phyloP scores from a whole-genome alignment of 2,113 vertebrate genomes.

The Atherinomorus stipes region DNA sequence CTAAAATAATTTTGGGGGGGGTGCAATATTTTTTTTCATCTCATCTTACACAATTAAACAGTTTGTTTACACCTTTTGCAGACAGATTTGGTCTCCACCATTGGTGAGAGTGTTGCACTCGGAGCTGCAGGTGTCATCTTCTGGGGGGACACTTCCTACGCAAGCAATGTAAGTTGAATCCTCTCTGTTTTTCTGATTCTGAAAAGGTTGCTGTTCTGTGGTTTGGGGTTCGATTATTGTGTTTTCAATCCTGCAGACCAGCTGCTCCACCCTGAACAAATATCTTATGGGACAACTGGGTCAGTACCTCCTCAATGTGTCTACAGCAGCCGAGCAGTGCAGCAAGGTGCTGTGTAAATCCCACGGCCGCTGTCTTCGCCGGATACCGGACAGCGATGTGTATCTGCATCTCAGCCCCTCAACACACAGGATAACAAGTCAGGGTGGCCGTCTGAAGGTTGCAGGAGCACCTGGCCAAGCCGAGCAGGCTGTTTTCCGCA shows the following conservation, averaged over 20 bases:
- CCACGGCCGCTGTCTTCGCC: conserved; percentile 89
- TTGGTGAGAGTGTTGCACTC: conserved; percentile 86
- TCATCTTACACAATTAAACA: conserved; percentile 2
- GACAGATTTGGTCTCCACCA: conserved; percentile 85
- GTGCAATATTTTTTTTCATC: neutral
- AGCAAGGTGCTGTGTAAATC: conserved; percentile 85
- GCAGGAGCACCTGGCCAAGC: conserved; percentile 63
- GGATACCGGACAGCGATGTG: conserved; percentile 57
- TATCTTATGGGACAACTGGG: conserved; percentile 88
- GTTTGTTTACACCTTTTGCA: conserved; percentile 57
- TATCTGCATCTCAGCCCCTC: conserved; percentile 86
- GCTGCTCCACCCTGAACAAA: conserved; percentile 86
- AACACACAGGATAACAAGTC: conserved; percentile 81
- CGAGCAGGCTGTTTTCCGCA: conserved; percentile 65
- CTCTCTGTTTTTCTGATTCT: conserved; percentile 2
- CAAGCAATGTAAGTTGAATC: conserved; percentile 72
- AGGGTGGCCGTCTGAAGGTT: conserved; percentile 51
- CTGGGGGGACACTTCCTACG: conserved; percentile 85
- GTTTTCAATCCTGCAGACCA: conserved; percentile 76
- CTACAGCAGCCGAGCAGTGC: conserved; percentile 85
- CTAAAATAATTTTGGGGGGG: neutral
- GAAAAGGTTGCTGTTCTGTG: neutral
- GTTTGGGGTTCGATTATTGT: neutral
- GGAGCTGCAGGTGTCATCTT: conserved; percentile 87
- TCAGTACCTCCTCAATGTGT: conserved; percentile 91